Evolutionary conservation across 2,888 invertebrate species (phyloP).

Genomic region (Crepidodera aurea): DNA sequence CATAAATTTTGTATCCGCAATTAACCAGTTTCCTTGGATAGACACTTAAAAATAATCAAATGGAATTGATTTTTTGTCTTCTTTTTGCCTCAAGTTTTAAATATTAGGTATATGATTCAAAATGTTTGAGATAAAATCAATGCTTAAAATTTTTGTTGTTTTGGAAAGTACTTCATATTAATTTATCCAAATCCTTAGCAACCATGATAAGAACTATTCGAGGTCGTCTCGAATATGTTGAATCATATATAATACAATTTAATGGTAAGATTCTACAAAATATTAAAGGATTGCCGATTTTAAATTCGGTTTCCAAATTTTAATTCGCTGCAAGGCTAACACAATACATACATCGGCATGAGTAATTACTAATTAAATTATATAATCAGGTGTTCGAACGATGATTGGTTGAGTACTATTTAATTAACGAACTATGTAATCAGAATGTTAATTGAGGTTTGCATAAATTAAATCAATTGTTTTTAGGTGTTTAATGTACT

Average conservation of each 20-base stretch:
- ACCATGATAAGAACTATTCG: no score
- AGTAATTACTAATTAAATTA: conserved; percentile 2
- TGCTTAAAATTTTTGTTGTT: no score
- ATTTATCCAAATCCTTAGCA: no score
- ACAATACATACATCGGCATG: not conserved
- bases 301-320: no score
- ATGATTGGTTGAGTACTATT: conserved; percentile 7
- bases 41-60: not conserved
- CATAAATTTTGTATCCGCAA: not conserved
- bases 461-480: conserved; percentile 9
- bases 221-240: no score
- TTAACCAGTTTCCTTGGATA: conserved; percentile 3
- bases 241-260: no score
- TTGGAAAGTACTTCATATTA: no score
- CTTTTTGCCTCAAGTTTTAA: no score
- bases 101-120: no score
- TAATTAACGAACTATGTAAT: conserved; percentile 9
- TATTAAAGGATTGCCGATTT: no score
- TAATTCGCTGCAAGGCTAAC: no score
- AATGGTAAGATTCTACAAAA: no score
- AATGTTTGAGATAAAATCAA: not conserved
- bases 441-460: conserved; percentile 8
- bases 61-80: not conserved
- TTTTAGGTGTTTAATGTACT: not conserved
- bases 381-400: not conserved